Evolutionary conservation across 2,113 vertebrate species (phyloP).

Genomic region (Beaufortia kweichowensis): DNA sequence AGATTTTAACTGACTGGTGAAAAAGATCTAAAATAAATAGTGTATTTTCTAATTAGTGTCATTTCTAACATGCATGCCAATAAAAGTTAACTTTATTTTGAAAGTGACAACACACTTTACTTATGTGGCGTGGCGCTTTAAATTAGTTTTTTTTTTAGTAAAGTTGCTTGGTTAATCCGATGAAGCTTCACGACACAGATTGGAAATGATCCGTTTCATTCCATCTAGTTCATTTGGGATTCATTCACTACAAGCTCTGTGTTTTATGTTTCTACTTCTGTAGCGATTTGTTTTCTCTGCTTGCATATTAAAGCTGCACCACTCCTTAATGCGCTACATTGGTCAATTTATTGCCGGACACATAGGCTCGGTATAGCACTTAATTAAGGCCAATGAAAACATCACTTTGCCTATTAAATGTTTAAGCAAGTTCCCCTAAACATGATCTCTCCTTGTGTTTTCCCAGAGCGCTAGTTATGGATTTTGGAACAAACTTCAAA

Average conservation of each 20-base stretch:
- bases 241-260: not conserved
- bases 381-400: conserved; percentile 38
- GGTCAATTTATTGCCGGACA: conserved; percentile 38
- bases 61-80: too few relatives aligned
- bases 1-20: too few relatives aligned
- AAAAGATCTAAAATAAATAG: too few relatives aligned
- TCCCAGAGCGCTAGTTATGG: conserved; percentile 1
- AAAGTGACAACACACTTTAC: too few relatives aligned
- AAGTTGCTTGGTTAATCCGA: not conserved
- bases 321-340: not conserved
- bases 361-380: conserved; percentile 11
- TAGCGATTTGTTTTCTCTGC: not conserved
- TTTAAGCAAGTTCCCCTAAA: conserved; percentile 19
- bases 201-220: not conserved
- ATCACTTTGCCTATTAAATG: conserved; percentile 31
- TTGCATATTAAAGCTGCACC: conserved; percentile 1
- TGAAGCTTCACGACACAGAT: not conserved
- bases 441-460: conserved; percentile 19
- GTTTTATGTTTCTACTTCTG: conserved; percentile 1
- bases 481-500: conserved; percentile 36
- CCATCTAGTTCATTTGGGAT: not conserved
- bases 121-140: too few relatives aligned
- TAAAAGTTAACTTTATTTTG: too few relatives aligned
- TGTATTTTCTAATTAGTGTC: too few relatives aligned
- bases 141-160: not conserved